Evolutionary conservation across 2,888 invertebrate genomes (phyloP).

Genomic region (Leucania comma): DNA sequence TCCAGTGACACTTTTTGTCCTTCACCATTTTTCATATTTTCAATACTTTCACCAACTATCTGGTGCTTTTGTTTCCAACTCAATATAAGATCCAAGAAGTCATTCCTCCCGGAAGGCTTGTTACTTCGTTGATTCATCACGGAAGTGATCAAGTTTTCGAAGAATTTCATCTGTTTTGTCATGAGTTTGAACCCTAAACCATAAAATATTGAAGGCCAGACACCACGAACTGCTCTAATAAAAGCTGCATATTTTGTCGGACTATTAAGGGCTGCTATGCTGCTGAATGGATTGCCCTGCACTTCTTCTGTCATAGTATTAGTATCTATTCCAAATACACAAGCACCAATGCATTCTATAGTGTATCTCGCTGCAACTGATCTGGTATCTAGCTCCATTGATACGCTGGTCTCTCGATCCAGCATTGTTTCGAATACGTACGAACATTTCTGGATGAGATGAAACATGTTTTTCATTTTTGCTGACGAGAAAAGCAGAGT

Average conservation of each 20-base stretch:
- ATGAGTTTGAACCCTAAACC: conserved; percentile 64
- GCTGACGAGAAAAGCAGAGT: conserved; percentile 62
- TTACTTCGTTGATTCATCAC: conserved; percentile 69
- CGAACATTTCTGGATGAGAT: conserved; percentile 58
- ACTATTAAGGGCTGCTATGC: conserved; percentile 63
- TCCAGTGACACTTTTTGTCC: conserved; percentile 41
- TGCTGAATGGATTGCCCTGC: conserved; percentile 66
- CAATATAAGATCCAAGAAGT: conserved; percentile 76
- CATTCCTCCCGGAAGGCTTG: conserved; percentile 68
- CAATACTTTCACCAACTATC: conserved; percentile 72
- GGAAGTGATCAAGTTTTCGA: conserved; percentile 63
- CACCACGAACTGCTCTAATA: conserved; percentile 54
- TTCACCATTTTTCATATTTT: conserved; percentile 52
- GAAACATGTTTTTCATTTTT: conserved; percentile 66
- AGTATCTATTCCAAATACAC: conserved; percentile 58
- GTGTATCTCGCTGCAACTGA: conserved; percentile 48
- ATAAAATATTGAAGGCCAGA: conserved; percentile 73
- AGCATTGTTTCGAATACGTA: conserved; percentile 49
- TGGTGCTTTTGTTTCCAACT: conserved; percentile 68
- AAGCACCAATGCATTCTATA: conserved; percentile 55
- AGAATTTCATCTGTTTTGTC: conserved; percentile 67
- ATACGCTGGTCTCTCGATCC: conserved; percentile 41
- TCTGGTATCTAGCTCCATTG: conserved; percentile 31
- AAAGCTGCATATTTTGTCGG: conserved; percentile 55
- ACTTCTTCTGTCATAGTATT: conserved; percentile 64